phyloP scores from a whole-genome alignment of 2,113 vertebrate species.

The Nestor notabilis region DNA sequence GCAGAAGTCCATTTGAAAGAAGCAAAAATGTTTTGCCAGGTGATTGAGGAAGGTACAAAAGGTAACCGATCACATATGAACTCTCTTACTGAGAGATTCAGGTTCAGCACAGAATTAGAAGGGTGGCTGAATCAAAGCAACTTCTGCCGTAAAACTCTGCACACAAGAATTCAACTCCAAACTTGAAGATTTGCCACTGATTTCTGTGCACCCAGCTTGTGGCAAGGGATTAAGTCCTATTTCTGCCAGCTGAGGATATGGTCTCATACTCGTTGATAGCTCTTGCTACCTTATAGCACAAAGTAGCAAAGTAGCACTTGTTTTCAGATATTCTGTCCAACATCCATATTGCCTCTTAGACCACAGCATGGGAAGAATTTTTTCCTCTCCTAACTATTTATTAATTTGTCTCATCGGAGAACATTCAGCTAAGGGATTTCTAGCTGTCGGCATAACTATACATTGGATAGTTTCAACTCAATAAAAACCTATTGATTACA shows the following conservation, averaged over 20 bases:
- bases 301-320: background rate
- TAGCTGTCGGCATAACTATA: background rate
- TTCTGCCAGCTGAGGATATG: background rate
- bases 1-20: background rate
- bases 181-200: background rate
- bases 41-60: background rate
- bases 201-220: background rate
- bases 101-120: background rate
- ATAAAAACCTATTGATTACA: background rate
- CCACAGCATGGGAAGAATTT: background rate
- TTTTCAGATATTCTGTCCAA: background rate
- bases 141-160: background rate
- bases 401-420: background rate
- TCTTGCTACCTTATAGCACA: background rate
- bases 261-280: background rate
- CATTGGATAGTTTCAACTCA: background rate
- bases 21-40: background rate
- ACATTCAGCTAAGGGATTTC: background rate
- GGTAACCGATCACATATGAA: accelerated
- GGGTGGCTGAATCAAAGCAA: background rate
- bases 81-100: background rate
- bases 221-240: background rate
- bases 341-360: background rate
- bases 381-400: background rate
- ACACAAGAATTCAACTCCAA: background rate